Conservation (phyloP, 2,113 vertebrate genomes). For the Pedionomus torquatus region DNA sequence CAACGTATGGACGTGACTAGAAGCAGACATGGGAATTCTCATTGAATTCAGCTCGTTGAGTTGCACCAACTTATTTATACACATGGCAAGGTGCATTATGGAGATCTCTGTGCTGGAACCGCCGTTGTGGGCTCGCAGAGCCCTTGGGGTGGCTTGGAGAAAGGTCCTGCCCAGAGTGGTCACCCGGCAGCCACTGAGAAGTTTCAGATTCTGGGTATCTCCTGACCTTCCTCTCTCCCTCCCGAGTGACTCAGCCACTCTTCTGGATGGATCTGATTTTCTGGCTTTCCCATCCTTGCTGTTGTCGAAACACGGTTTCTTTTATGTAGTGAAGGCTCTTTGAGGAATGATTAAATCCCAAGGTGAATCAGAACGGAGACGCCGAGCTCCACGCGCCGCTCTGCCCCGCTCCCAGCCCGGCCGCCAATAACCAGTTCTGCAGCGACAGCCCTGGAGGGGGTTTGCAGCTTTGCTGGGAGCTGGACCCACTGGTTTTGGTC, state of each 20-base stretch:
- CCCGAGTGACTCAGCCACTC: neutral
- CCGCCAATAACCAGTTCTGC: neutral
- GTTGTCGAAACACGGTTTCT: neutral
- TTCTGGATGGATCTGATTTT: neutral
- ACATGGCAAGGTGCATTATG: neutral
- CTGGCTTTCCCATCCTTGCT: neutral
- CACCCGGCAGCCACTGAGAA: neutral
- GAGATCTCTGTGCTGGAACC: neutral
- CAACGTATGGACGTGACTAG: rapidly evolving
- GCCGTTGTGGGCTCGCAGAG: neutral
- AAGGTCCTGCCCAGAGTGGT: neutral
- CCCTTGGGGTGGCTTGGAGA: neutral
- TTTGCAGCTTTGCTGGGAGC: neutral
- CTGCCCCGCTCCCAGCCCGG: neutral
- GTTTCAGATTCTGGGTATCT: neutral
- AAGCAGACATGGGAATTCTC: neutral
- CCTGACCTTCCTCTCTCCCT: neutral
- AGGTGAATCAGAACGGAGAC: neutral
- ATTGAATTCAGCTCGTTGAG: neutral
- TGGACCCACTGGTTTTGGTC: neutral
- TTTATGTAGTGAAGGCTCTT: neutral
- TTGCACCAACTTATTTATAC: neutral
- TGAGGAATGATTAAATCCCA: constrained; percentile 6
- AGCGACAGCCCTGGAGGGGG: neutral
- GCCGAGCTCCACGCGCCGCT: neutral